phyloP scores from a whole-genome alignment of 2,888 invertebrate species.

The Tenthredo distinguenda region DNA sequence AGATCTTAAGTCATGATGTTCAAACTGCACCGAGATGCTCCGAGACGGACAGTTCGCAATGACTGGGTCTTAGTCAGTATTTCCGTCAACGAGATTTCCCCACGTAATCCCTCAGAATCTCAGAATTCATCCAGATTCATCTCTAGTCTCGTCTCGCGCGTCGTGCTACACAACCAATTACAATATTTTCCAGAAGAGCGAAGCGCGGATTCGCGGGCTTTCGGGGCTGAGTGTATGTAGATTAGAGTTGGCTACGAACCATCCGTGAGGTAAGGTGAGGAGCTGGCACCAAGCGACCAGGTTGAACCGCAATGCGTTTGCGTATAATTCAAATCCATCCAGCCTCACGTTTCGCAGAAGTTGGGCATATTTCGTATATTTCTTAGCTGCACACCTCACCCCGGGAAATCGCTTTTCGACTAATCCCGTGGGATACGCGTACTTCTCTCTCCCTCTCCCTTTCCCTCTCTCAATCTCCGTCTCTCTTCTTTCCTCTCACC shows the following conservation, averaged over 20 bases:
- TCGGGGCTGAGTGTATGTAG: conserved; percentile 49
- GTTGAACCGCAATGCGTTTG: conserved; percentile 42
- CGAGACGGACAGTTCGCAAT: not conserved
- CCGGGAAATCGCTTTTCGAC: conserved; percentile 74
- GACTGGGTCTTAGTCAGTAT: not conserved
- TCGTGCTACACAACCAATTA: conserved; percentile 72
- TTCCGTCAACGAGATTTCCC: conserved; percentile 42
- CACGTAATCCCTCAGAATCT: conserved; percentile 64
- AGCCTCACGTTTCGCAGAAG: conserved; percentile 3
- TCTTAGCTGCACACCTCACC: conserved; percentile 69
- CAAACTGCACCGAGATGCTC: not conserved
- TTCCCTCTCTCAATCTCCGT: not conserved
- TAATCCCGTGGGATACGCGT: conserved; percentile 68
- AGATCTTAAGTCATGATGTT: not conserved
- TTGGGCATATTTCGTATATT: conserved; percentile 58
- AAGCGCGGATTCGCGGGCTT: conserved; percentile 64
- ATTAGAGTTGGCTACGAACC: conserved; percentile 44
- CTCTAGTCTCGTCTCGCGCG: conserved; percentile 60
- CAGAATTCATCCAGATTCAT: conserved; percentile 65
- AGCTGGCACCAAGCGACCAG: conserved; percentile 9
- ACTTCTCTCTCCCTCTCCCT: not conserved
- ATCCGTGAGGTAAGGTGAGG: conserved; percentile 13
- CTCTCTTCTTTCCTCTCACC: conserved; percentile 50
- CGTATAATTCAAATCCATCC: conserved; percentile 37
- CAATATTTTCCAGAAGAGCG: conserved; percentile 75